These are phyloP conservation scores for Conus ventricosus DNA, from an alignment of 1,140 invertebrate genomes.

Conservation along the genomic window DNA sequence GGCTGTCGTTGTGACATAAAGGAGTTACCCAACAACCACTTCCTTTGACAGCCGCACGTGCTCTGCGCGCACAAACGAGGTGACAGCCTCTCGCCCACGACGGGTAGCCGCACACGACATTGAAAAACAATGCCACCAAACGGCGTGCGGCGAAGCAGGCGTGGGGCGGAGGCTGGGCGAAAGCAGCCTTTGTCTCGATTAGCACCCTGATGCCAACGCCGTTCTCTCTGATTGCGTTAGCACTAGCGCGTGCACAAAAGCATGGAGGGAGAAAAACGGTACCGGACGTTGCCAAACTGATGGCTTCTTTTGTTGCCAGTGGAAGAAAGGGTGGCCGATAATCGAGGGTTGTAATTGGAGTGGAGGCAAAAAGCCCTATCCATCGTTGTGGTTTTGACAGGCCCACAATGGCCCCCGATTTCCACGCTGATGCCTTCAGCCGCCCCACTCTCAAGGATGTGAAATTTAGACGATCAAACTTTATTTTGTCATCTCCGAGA, in stretches of 20 bases:
- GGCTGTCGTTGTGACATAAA: background rate
- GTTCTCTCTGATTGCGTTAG: constrained; percentile 25
- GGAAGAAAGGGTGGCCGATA: background rate
- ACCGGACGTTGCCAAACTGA: constrained; percentile 17
- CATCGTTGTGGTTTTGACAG: constrained; percentile 19
- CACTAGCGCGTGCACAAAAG: constrained; percentile 12
- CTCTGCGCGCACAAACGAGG: background rate
- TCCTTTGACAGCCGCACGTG: constrained; percentile 1
- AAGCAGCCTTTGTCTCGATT: constrained; percentile 14
- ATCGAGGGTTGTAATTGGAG: constrained; percentile 16
- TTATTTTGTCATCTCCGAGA: background rate
- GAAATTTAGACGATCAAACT: constrained; percentile 1
- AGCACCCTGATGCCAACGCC: constrained; percentile 1
- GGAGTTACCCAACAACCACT: background rate
- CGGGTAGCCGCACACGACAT: constrained; percentile 17
- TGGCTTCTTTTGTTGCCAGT: constrained; percentile 28
- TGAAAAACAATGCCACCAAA: constrained; percentile 19
- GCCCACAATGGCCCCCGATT: background rate
- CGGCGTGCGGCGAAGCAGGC: background rate
- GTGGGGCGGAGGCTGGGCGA: background rate
- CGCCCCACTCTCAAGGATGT: constrained; percentile 3
- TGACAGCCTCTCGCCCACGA: background rate
- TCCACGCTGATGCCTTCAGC: background rate
- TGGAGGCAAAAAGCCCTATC: constrained; percentile 16
- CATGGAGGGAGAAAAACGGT: background rate